Conservation (phyloP, 2,797 vertebrate species). For the Falco peregrinus region DNA sequence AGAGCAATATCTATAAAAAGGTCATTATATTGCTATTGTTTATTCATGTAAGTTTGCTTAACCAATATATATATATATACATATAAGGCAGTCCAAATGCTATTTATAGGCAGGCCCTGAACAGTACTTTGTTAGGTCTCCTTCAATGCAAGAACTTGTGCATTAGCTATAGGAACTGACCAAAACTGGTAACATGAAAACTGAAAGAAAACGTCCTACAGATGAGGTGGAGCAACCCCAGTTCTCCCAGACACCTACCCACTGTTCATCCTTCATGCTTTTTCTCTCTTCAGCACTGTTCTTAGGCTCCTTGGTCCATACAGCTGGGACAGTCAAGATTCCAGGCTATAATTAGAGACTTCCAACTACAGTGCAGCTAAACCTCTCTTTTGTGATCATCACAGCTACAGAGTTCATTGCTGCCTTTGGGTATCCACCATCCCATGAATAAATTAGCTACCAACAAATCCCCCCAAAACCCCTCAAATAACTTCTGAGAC, state of each 20-base stretch:
- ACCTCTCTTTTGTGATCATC: not conserved
- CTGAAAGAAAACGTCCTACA: not conserved
- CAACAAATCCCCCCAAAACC: not conserved
- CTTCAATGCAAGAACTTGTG: not conserved
- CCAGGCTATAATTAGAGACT: not conserved
- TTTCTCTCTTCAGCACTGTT: constrained; percentile 25
- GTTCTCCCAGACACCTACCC: not conserved
- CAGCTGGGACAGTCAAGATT: not conserved
- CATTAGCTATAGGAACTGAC: not conserved
- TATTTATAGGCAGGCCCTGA: not conserved
- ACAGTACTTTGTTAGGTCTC: not conserved
- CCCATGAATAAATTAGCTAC: constrained; percentile 7
- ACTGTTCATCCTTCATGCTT: not conserved
- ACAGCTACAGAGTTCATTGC: constrained; percentile 30
- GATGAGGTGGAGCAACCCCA: not conserved
- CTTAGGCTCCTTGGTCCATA: not conserved
- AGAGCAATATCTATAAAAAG: constrained; percentile 10
- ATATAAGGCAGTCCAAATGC: not conserved
- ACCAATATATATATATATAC: not conserved
- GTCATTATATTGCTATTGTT: constrained; percentile 26
- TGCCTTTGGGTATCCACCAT: constrained; percentile 14
- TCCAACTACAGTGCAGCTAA: not conserved
- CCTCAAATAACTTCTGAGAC: not conserved
- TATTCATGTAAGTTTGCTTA: constrained; percentile 31
- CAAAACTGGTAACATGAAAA: not conserved